These are phyloP conservation scores for Chaunax sp. DNA, from an alignment of 2,797 vertebrate genomes.

Conservation along the genomic window DNA sequence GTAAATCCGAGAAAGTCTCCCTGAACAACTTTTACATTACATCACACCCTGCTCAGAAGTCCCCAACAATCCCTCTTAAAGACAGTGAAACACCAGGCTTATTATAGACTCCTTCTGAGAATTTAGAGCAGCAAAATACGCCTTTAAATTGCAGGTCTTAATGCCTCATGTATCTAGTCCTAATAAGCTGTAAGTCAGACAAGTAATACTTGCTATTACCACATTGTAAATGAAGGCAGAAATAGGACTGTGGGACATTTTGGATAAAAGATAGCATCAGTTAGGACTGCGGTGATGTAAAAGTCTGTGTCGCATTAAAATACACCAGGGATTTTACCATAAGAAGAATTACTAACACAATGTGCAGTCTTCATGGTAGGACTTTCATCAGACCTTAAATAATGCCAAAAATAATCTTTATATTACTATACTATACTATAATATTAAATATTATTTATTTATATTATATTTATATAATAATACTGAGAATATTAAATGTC, in stretches of 20 bases:
- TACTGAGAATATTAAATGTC: background rate
- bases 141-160: slow-evolving; percentile 8
- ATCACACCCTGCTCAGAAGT: slow-evolving; percentile 29
- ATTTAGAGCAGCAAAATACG: slow-evolving; percentile 3
- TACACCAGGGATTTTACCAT: slow-evolving; percentile 25
- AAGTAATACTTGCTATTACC: background rate
- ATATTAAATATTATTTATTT: no score
- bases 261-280: slow-evolving; percentile 17
- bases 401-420: background rate
- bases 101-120: background rate
- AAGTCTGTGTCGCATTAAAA: slow-evolving; percentile 29
- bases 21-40: slow-evolving; percentile 27
- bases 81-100: background rate
- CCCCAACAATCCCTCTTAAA: slow-evolving; percentile 13
- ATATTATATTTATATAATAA: no score
- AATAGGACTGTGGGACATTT: slow-evolving; percentile 5
- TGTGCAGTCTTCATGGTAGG: background rate
- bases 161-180: slow-evolving; percentile 5
- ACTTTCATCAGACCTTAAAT: background rate
- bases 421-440: no score
- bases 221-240: slow-evolving; percentile 16
- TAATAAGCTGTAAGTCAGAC: slow-evolving; percentile 4
- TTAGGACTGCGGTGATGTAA: slow-evolving; percentile 1
- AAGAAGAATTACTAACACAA: slow-evolving; percentile 1
- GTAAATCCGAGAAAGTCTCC: slow-evolving; percentile 21